Percentiles rank a stretch among this genome's conserved stretches.
These are phyloP conservation scores for Channallabes apus DNA, from an alignment of 2,797 vertebrate species.

Conservation along the genomic window DNA sequence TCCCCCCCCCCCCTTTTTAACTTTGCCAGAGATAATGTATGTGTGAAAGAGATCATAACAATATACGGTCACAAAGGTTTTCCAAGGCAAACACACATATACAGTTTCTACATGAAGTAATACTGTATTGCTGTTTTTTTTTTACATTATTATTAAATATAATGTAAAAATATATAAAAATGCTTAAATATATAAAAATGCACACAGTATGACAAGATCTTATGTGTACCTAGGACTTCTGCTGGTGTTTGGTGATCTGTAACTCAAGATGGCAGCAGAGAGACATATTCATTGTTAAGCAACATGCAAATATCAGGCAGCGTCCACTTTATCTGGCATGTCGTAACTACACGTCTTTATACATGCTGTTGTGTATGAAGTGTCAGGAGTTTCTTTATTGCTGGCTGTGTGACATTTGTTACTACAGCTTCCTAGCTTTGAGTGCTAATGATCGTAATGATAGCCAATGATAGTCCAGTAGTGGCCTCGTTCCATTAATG, in stretches of 20 bases:
- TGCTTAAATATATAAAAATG: background rate
- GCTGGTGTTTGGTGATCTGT: background rate
- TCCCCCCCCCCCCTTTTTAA: too few species aligned
- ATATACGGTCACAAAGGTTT: background rate
- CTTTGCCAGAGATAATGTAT: background rate
- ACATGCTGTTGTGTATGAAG: too few species aligned
- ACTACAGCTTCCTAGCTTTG: too few species aligned
- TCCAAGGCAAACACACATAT: background rate
- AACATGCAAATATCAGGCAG: background rate
- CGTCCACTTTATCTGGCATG: background rate
- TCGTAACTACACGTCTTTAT: background rate
- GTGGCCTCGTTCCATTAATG: background rate
- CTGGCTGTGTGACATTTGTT: background rate
- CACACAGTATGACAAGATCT: background rate
- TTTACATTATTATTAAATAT: background rate
- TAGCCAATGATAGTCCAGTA: background rate
- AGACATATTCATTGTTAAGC: background rate
- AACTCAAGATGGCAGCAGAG: conserved; percentile 31
- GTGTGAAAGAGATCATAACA: background rate
- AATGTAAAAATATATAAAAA: too few species aligned
- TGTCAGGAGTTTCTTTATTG: background rate
- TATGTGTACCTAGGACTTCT: background rate
- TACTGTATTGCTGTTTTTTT: background rate
- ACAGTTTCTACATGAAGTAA: background rate
- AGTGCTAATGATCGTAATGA: background rate